A percentile compares a stretch with the other conserved stretches of the same genome.
Conservation (phyloP, 2,888 invertebrate genomes). For the Empis stercorea region DNA sequence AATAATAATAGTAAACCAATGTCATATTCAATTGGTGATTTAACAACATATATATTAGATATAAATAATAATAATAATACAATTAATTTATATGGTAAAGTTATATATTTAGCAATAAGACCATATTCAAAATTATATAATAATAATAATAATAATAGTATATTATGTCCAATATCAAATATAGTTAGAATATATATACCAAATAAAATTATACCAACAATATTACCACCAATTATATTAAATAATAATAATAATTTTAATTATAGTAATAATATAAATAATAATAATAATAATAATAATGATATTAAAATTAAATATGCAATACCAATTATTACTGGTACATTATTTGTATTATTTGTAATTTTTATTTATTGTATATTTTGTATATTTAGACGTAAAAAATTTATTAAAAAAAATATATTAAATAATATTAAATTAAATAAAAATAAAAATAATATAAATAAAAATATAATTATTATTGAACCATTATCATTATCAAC, state of each 20-base stretch:
- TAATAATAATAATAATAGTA: constrained; percentile 14
- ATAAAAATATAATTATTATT: no score
- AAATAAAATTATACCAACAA: constrained; percentile 1
- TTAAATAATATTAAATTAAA: no score
- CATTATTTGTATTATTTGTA: constrained; percentile 10
- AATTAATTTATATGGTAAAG: constrained; percentile 37
- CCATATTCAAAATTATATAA: constrained; percentile 36
- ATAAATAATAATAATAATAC: constrained; percentile 37
- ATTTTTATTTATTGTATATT: constrained; percentile 12
- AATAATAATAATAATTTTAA: background rate
- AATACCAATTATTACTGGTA: constrained; percentile 14
- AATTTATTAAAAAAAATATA: constrained; percentile 28
- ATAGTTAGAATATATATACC: constrained; percentile 41
- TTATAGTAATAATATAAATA: background rate
- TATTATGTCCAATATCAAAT: constrained; percentile 41
- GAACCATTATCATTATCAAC: constrained; percentile 26
- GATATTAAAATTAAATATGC: constrained; percentile 13
- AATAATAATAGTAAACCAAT: no score
- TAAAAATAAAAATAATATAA: constrained; percentile 11
- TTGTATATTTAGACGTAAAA: constrained; percentile 8
- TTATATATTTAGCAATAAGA: constrained; percentile 41
- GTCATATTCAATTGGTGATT: constrained; percentile 40
- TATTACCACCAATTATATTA: background rate
- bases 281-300: constrained; percentile 2
- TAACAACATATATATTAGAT: constrained; percentile 32